Conservation (phyloP, 1,140 invertebrate species). For the Bombus vancouverensis region DNA sequence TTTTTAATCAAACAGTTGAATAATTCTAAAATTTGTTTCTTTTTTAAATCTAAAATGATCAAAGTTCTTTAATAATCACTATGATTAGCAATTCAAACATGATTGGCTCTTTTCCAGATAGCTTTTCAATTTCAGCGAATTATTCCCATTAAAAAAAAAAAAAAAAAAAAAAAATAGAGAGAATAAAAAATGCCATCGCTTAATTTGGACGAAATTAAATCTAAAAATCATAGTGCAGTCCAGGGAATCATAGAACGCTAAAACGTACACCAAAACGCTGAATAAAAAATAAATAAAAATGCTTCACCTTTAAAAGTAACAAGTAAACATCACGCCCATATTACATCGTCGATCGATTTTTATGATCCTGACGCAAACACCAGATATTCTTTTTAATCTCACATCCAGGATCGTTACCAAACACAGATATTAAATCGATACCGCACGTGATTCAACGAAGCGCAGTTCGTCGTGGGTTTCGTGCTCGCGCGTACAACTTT, state of each 20-base stretch:
- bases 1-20: not conserved
- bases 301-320: not conserved
- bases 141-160: not conserved
- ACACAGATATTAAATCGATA: slow-evolving; percentile 10
- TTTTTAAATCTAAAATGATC: not conserved
- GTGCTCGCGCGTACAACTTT: not conserved
- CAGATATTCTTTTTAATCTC: not conserved
- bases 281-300: not conserved
- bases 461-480: too few relatives aligned
- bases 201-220: not conserved
- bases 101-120: too few relatives aligned
- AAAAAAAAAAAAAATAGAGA: not conserved
- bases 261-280: not conserved
- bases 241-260: not conserved
- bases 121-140: not conserved
- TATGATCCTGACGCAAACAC: not conserved
- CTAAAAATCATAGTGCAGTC: not conserved
- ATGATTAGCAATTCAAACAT: too few relatives aligned
- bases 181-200: not conserved
- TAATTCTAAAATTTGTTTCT: not conserved
- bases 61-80: too few relatives aligned
- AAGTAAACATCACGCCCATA: not conserved
- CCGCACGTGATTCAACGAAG: not conserved
- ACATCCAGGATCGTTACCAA: not conserved
- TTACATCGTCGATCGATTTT: not conserved